Percentiles rank a stretch among this genome's conserved stretches.
Evolutionary conservation across 2,888 invertebrate species (phyloP).

Genomic region (Drosophila engyochracea): DNA sequence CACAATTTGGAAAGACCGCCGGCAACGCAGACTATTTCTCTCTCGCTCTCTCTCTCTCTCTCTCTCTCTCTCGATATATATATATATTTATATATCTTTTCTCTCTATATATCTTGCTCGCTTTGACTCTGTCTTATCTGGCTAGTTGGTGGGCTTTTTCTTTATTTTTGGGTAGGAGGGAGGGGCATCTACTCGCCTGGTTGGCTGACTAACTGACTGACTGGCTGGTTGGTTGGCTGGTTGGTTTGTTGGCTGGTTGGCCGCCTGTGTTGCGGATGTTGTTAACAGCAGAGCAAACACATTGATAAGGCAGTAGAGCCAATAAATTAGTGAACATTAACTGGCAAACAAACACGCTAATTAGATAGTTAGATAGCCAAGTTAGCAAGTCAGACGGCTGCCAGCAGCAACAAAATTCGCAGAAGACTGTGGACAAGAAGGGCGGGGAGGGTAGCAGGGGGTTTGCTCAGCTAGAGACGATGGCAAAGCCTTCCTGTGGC

Average conservation of each 20-base stretch:
- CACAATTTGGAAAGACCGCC: constrained; percentile 1
- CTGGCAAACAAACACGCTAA: constrained; percentile 68
- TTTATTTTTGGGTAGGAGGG: constrained; percentile 1
- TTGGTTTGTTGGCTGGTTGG: constrained; percentile 1
- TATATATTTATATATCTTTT: neutral
- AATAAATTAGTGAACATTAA: constrained; percentile 66
- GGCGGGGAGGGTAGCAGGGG: neutral
- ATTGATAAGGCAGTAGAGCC: constrained; percentile 58
- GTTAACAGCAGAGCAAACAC: constrained; percentile 68
- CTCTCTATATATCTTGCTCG: neutral
- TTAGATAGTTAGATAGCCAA: constrained; percentile 66
- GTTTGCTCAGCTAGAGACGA: neutral
- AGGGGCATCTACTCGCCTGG: constrained; percentile 12
- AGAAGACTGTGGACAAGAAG: constrained; percentile 22
- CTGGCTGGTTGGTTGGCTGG: neutral
- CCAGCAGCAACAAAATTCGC: constrained; percentile 46
- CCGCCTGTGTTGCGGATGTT: constrained; percentile 63
- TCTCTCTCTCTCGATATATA: neutral
- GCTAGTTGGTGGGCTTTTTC: neutral
- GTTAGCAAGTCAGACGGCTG: constrained; percentile 17
- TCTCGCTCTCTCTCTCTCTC: too few relatives aligned
- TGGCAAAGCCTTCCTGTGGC: constrained; percentile 33
- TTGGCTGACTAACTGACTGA: constrained; percentile 1
- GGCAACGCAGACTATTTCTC: neutral
- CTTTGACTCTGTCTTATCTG: neutral